phyloP scores from a whole-genome alignment of 2,113 vertebrate species.

The Lepus europaeus region DNA sequence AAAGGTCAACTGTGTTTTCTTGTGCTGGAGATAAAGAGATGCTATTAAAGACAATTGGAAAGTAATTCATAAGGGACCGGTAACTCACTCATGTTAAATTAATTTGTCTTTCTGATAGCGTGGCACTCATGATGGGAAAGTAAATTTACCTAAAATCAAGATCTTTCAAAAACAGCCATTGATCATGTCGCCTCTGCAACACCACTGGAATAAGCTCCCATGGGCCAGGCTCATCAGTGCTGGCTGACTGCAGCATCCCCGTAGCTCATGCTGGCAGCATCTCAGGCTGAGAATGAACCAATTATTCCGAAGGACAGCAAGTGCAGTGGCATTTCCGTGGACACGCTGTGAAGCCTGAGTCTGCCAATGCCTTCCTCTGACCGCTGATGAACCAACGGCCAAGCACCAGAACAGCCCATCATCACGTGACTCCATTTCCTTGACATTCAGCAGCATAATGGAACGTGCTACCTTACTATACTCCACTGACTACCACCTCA shows the following conservation, averaged over 20 bases:
- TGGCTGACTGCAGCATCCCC: neutral
- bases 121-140: constrained; percentile 72
- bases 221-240: neutral
- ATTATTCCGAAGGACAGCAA: neutral
- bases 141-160: constrained; percentile 79
- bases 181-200: constrained; percentile 41
- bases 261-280: neutral
- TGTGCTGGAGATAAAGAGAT: constrained; percentile 78
- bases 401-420: neutral
- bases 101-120: constrained; percentile 78
- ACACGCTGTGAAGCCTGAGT: neutral
- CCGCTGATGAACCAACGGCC: neutral
- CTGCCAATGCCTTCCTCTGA: neutral
- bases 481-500: neutral
- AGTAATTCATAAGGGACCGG: constrained; percentile 79
- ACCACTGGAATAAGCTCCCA: rapidly evolving
- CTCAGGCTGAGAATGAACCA: neutral
- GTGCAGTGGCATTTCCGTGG: constrained; percentile 53
- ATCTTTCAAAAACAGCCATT: constrained; percentile 70
- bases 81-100: constrained; percentile 75
- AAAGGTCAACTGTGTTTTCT: constrained; percentile 81
- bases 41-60: constrained; percentile 82
- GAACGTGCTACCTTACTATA: neutral
- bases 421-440: neutral
- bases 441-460: constrained; percentile 27